phyloP scores from a whole-genome alignment of 2,888 invertebrate species.

The Hyppa rectilinea region DNA sequence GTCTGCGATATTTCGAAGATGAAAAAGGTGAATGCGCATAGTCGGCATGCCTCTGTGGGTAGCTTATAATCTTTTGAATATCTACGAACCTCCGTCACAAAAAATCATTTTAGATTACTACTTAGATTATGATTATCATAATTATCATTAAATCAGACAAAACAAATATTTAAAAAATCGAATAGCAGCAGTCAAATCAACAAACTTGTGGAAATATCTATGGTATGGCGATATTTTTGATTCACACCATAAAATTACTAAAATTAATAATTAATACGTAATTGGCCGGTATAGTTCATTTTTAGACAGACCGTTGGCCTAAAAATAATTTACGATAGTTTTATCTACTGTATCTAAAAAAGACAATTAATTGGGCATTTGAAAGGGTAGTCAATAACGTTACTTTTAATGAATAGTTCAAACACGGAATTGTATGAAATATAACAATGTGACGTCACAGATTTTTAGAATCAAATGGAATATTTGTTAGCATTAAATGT shows the following conservation, averaged over 20 bases:
- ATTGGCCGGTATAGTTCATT: background rate
- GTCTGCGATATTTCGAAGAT: constrained; percentile 33
- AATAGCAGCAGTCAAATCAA: background rate
- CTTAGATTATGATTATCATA: constrained; percentile 1
- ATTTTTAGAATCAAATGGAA: too few relatives aligned
- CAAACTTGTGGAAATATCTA: background rate
- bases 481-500: too few relatives aligned
- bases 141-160: background rate
- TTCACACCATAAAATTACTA: background rate
- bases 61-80: constrained; percentile 12
- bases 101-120: constrained; percentile 21
- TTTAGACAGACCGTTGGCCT: background rate
- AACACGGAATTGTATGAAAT: too few relatives aligned
- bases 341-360: constrained; percentile 4
- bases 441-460: too few relatives aligned
- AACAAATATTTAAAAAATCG: constrained; percentile 4
- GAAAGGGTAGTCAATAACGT: too few relatives aligned
- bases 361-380: too few relatives aligned
- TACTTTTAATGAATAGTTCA: too few relatives aligned
- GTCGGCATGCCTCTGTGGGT: constrained; percentile 14
- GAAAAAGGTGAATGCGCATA: constrained; percentile 22
- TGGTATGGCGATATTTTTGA: background rate
- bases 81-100: constrained; percentile 11
- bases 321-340: constrained; percentile 11
- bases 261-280: too few relatives aligned